Percentiles rank a stretch among this genome's conserved stretches.
Conservation (phyloP, 2,797 vertebrate genomes). For the Telmatherina bonti region DNA sequence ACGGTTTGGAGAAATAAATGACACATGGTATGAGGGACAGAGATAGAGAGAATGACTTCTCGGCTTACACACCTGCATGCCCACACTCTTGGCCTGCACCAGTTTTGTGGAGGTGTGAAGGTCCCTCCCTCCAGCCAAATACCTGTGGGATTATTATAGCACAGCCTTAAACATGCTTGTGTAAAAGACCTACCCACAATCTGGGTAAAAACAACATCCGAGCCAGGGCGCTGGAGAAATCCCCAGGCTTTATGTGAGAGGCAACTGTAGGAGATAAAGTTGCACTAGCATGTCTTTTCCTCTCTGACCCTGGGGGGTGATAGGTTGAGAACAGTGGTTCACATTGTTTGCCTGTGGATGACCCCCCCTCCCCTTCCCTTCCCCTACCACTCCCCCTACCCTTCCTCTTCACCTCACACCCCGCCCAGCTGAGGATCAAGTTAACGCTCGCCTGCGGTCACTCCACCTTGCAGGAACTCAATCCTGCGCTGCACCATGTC, state of each 20-base stretch:
- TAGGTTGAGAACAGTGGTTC: slow-evolving; percentile 79
- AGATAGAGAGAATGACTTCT: slow-evolving; percentile 39
- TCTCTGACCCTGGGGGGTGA: slow-evolving; percentile 75
- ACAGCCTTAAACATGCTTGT: slow-evolving; percentile 68
- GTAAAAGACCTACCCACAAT: slow-evolving; percentile 65
- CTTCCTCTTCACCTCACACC: slow-evolving; percentile 68
- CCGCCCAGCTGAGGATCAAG: slow-evolving; percentile 78
- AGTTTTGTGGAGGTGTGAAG: slow-evolving; percentile 65
- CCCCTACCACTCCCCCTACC: slow-evolving; percentile 43
- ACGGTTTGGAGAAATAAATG: slow-evolving; percentile 37
- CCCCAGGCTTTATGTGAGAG: slow-evolving; percentile 79
- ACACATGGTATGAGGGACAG: slow-evolving; percentile 9
- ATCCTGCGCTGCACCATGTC: slow-evolving; percentile 55
- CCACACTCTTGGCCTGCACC: slow-evolving; percentile 24
- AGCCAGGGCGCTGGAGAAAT: slow-evolving; percentile 71
- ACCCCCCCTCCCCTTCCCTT: slow-evolving; percentile 21
- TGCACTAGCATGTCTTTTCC: slow-evolving; percentile 80
- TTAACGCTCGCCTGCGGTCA: slow-evolving; percentile 81
- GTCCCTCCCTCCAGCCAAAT: slow-evolving; percentile 77
- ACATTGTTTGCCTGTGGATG: slow-evolving; percentile 74
- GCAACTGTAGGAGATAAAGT: slow-evolving; percentile 76
- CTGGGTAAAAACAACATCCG: slow-evolving; percentile 75
- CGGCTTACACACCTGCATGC: slow-evolving; percentile 34
- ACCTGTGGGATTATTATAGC: slow-evolving; percentile 78
- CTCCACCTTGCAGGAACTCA: slow-evolving; percentile 74